phyloP scores from a whole-genome alignment of 2,797 vertebrate species.

The Rhabdomys pumilio region DNA sequence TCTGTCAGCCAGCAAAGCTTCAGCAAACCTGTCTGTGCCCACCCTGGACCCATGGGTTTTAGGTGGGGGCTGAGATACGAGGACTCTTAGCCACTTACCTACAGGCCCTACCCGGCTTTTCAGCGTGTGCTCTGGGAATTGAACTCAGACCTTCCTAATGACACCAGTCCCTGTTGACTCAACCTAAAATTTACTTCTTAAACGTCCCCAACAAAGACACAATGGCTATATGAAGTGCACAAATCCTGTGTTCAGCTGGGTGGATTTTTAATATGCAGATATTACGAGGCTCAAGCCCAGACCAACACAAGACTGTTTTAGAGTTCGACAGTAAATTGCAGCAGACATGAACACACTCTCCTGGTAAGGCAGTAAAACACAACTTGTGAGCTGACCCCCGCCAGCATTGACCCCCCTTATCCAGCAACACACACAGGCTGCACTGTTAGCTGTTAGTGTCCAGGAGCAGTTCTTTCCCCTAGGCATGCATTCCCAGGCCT shows the following conservation, averaged over 20 bases:
- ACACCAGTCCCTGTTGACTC: neutral
- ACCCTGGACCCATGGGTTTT: neutral
- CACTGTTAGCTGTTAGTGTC: slow-evolving; percentile 10
- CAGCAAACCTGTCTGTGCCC: neutral
- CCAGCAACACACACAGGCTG: neutral
- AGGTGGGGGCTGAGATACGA: neutral
- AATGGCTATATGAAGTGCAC: neutral
- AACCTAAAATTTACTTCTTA: neutral
- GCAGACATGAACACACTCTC: neutral
- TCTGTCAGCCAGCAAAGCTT: neutral
- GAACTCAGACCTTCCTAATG: neutral
- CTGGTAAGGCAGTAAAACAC: neutral
- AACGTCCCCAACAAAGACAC: neutral
- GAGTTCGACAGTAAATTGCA: neutral
- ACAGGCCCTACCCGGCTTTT: neutral
- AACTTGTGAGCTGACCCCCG: neutral
- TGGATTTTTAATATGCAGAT: neutral
- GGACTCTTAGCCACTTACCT: too few relatives aligned
- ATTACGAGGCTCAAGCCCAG: neutral
- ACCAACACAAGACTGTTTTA: neutral
- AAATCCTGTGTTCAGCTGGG: neutral
- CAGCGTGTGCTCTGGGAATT: neutral
- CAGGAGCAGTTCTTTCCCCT: neutral
- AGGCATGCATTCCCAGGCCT: slow-evolving; percentile 20
- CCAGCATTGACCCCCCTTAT: too few relatives aligned